phyloP scores from a whole-genome alignment of 2,888 invertebrate species.

The Muschampia plurimacula region DNA sequence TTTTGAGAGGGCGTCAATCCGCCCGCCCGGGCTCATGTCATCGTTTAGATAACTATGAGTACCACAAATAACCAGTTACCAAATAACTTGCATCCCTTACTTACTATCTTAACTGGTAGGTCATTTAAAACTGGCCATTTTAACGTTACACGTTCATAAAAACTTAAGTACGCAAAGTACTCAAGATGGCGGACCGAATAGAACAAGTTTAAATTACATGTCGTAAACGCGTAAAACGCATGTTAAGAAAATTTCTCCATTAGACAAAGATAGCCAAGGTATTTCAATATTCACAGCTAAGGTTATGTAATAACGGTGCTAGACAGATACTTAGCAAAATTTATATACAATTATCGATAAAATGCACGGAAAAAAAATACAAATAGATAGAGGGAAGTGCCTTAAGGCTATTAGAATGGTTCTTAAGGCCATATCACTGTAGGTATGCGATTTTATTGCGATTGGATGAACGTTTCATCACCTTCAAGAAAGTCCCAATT shows the following conservation, averaged over 20 bases:
- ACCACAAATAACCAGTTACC: neutral
- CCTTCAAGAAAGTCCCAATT: too few relatives aligned
- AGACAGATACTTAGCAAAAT: too few relatives aligned
- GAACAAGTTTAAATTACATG: constrained; percentile 9
- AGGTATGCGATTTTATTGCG: too few relatives aligned
- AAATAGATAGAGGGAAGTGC: too few relatives aligned
- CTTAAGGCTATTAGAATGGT: too few relatives aligned
- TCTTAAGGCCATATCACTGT: too few relatives aligned
- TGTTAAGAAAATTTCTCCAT: neutral
- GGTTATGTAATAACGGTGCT: too few relatives aligned
- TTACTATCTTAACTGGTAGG: neutral
- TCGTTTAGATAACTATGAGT: constrained; percentile 14
- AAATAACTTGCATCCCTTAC: neutral
- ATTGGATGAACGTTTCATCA: too few relatives aligned
- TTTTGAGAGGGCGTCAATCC: neutral
- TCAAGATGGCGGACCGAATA: constrained; percentile 5
- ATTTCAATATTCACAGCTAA: too few relatives aligned
- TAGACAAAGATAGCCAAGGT: neutral
- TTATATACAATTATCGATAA: too few relatives aligned
- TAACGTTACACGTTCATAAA: constrained; percentile 6
- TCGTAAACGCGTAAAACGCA: constrained; percentile 5
- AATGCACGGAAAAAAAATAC: too few relatives aligned
- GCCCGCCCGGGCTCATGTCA: neutral
- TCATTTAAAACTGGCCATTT: neutral
- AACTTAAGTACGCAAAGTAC: constrained; percentile 19